These are phyloP conservation scores for Phytoseiulus persimilis DNA, from an alignment of 2,888 invertebrate genomes.

Conservation along the genomic window DNA sequence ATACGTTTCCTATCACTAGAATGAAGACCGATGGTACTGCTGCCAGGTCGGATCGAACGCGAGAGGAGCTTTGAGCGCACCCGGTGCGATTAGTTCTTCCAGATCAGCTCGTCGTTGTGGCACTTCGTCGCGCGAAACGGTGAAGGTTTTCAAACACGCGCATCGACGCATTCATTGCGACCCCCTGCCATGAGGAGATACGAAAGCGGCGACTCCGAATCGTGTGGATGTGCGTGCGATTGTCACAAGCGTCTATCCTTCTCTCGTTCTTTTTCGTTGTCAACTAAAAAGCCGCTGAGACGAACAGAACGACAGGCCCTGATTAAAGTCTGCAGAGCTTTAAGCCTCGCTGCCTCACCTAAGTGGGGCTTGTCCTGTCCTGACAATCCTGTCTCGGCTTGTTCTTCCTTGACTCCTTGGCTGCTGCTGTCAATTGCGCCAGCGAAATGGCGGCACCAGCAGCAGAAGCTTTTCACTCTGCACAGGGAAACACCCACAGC, in stretches of 20 bases:
- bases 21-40: neutral
- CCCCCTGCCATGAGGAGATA: neutral
- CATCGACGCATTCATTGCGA: neutral
- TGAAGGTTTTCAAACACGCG: no score
- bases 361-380: slow-evolving; percentile 36
- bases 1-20: neutral
- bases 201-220: neutral
- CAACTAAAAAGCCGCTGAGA: slow-evolving; percentile 5
- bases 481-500: neutral
- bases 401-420: neutral
- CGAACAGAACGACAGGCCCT: slow-evolving; percentile 27
- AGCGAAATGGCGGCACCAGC: neutral
- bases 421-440: neutral
- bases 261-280: neutral
- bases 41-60: neutral
- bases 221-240: neutral
- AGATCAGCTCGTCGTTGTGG: no score
- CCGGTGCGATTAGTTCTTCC: no score
- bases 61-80: no score
- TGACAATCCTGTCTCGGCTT: neutral
- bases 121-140: no score
- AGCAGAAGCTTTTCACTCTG: neutral
- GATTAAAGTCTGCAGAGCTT: slow-evolving; percentile 32
- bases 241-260: neutral
- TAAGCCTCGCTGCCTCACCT: slow-evolving; percentile 37